Conservation (phyloP, 2,113 vertebrate genomes). For the Candoia aspera region DNA sequence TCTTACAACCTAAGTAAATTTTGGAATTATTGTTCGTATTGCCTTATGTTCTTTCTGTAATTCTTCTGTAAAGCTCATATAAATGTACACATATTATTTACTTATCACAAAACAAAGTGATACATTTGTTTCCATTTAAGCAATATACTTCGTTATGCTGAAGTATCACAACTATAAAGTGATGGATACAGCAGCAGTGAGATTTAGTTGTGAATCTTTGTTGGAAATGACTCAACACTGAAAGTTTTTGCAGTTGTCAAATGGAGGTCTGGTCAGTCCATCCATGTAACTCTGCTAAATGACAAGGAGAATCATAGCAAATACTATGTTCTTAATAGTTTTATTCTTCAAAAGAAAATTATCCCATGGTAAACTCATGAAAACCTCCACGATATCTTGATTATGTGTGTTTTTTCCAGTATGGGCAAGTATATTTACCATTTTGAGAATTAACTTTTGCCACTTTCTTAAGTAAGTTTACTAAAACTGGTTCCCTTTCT, state of each 20-base stretch:
- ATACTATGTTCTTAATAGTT: not conserved
- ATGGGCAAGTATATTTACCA: not conserved
- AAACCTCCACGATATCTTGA: not conserved
- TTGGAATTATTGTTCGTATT: not conserved
- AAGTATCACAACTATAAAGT: not conserved
- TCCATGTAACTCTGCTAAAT: not conserved
- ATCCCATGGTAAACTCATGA: not conserved
- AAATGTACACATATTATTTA: not conserved
- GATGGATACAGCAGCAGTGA: slow-evolving; percentile 37
- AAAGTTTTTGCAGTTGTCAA: not conserved
- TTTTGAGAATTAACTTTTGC: slow-evolving; percentile 7
- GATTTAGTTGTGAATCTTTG: slow-evolving; percentile 16
- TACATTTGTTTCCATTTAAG: not conserved
- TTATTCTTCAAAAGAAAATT: not conserved
- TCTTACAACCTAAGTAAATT: slow-evolving; percentile 5
- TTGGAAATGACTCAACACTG: not conserved
- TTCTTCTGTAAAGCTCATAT: not conserved
- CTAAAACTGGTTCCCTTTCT: not conserved
- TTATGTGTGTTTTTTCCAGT: not conserved
- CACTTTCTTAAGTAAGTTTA: not conserved
- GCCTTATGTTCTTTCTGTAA: not conserved
- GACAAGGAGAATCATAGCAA: not conserved
- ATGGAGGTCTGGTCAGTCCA: not conserved
- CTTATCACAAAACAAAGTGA: slow-evolving; percentile 14
- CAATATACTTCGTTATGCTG: not conserved